phyloP scores from a whole-genome alignment of 64 coral and sea anemone species.

The Montipora foliosa region DNA sequence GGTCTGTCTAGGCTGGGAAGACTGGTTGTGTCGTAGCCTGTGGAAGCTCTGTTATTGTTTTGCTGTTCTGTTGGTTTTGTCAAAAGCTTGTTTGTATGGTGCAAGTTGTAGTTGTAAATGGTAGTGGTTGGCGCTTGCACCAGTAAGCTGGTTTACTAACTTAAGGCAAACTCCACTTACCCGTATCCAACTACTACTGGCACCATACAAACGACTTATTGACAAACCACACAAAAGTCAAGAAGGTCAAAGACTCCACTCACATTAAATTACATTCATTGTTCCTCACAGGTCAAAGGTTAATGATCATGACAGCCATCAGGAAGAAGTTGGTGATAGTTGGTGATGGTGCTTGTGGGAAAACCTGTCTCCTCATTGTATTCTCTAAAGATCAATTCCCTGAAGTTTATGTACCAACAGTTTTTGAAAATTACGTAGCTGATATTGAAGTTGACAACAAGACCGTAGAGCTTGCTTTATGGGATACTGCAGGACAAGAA shows the following conservation, averaged over 20 bases:
- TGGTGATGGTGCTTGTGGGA: constrained; percentile 99
- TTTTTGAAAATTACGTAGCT: constrained; percentile 99
- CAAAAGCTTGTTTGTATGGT: too few relatives aligned
- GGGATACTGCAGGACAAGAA: constrained; percentile 98
- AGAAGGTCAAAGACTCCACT: background rate
- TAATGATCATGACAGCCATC: constrained; percentile 81
- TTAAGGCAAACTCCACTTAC: too few relatives aligned
- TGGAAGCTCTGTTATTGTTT: too few relatives aligned
- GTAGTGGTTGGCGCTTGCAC: too few relatives aligned
- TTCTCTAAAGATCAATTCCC: constrained; percentile 99
- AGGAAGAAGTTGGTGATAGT: constrained; percentile 98
- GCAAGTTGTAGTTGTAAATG: too few relatives aligned
- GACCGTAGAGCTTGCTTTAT: constrained; percentile 93
- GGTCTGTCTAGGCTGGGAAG: too few relatives aligned
- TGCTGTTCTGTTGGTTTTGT: too few relatives aligned
- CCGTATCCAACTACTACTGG: too few relatives aligned
- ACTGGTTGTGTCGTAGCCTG: too few relatives aligned
- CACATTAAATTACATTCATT: background rate
- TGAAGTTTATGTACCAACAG: constrained; percentile 98
- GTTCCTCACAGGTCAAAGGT: background rate
- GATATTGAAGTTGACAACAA: constrained; percentile 97
- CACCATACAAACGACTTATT: too few relatives aligned
- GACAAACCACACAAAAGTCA: too few relatives aligned
- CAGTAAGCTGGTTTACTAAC: too few relatives aligned
- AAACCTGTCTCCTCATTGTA: constrained; percentile 97